Evolutionary conservation across 2,888 invertebrate genomes (phyloP), one percentile per base, ranked within the genome.

Genomic region (Xestia rhomboidea): DNA sequence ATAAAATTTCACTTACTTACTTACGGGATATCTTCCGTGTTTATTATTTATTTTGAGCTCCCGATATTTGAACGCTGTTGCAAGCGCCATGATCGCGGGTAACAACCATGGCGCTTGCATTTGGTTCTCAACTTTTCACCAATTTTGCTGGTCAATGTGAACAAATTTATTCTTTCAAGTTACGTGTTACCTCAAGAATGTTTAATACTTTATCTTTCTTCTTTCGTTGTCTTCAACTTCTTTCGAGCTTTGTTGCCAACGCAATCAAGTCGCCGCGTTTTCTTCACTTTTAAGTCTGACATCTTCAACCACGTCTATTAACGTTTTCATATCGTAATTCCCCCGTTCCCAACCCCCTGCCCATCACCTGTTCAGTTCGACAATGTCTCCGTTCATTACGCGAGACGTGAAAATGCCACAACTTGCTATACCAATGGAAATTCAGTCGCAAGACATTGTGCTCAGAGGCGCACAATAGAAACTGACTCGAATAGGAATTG

Each of bases 371-470:
- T 79, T 81, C 90, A 82, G 89, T 90, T 89, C 85, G 89, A 91
- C 90, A 89, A 89, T 88, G 87, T 87, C 89, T 78, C 91, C 85
- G 88, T 92, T 91, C 92, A 92, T 90, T 89, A 88, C 86, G 84
- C 78, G 88, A 89, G 88, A 87, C 85, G 82, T 88, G 89, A 87
- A 89, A 89, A 89, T 84, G 87, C 87, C 75, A 73, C 87, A 85
- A 85, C 74, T 82, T 87, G 79, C 78, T 46, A 49, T 44, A 73
- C 84, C 81, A 86, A 87, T 89, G 89, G 87, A 89, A 90, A 90
- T 91, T 87, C 86, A 87, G 77, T 68, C 84, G 69, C 85, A 91
- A 91, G 91, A 91, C 89, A 91, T 89, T 91, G 89, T 90, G 84
- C 60, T 83, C 76, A 77, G 70, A 64, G n/a, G 15, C 15, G 64